Conservation (phyloP, 2,797 vertebrate species). For the Takifugu rubripes region DNA sequence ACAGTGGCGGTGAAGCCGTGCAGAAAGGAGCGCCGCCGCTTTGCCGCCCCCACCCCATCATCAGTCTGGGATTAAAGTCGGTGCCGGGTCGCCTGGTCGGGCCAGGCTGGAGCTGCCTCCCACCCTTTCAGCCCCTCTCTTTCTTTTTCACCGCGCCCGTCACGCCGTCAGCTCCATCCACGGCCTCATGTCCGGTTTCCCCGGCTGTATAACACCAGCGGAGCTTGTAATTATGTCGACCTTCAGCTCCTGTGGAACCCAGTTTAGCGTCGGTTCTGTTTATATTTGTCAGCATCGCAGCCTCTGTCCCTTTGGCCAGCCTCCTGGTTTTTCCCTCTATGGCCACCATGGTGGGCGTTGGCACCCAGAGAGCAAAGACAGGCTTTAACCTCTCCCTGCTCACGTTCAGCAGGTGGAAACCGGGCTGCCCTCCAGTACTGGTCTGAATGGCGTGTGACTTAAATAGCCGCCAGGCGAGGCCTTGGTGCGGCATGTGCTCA, state of each 20-base stretch:
- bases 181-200: conserved; percentile 48
- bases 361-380: conserved; percentile 15
- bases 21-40: conserved; percentile 27
- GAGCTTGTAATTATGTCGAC: conserved; percentile 52
- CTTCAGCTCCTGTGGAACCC: conserved; percentile 36
- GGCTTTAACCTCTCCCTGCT: conserved; percentile 33
- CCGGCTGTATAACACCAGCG: conserved; percentile 34
- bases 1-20: background rate
- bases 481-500: background rate
- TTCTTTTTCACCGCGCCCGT: conserved; percentile 47
- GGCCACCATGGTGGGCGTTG: conserved; percentile 44
- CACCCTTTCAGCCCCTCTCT: conserved; percentile 34
- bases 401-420: background rate
- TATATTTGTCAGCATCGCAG: conserved; percentile 1
- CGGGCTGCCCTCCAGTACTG: conserved; percentile 8
- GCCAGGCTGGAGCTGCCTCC: conserved; percentile 25
- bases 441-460: conserved; percentile 9
- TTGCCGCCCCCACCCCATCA: conserved; percentile 38
- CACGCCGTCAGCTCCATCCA: conserved; percentile 47
- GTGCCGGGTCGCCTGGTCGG: conserved; percentile 24
- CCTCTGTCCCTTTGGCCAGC: too few relatives aligned
- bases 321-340: too few relatives aligned
- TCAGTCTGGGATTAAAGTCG: conserved; percentile 52
- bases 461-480: conserved; percentile 17
- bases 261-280: conserved; percentile 23